Evolutionary conservation across 2,113 vertebrate genomes (phyloP), one percentile per base, ranked within the genome.

Genomic region (Bubo bubo): DNA sequence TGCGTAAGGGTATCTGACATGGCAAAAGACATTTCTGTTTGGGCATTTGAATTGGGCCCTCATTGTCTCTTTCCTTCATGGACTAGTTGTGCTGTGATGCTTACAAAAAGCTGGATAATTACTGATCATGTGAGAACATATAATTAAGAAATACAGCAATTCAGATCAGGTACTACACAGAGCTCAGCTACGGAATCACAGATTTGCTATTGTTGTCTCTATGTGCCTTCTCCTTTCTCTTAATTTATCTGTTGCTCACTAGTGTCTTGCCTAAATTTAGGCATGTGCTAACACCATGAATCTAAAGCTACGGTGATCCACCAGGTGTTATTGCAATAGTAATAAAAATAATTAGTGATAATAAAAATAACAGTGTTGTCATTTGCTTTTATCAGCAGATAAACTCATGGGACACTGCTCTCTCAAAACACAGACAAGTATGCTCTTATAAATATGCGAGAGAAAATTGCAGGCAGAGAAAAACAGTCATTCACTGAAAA

Each of bases 401-500:
- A 91, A 92, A 91, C 88, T 95, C 92, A 39, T 41, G 92, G 93
- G 96, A 93, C 88, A 66, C 70, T n/a, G 88, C 50, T 84, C 90
- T 92, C 92, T 88, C 80, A 60, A 89, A 94, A 86, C 87, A 92
- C 62, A 93, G 77, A 80, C 77, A 59, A 95, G 86, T 41, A 21
- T 28, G 79, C 47, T 92, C 95, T 92, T 95, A 95, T 94, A 96
- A 96, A 96, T 93, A 96, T 90, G 88, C 67, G 8, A 66, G 83
- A 90, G 96, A 75, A 97, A 97, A 96, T 90, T 94, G 91, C 84
- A 95, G 93, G 84, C 79, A 84, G 86, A 68, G 92, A 86, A 95
- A 95, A 96, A 93, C 76, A 97, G 88, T 70, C 95, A 55, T 88
- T 92, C 91, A 74, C 71, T 85, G 96, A 92, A 97, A 97, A 97